A percentile compares a stretch with the other conserved stretches of the same genome.
These are phyloP conservation scores for Sciaenops ocellatus DNA, from an alignment of 2,797 vertebrate genomes.

Conservation along the genomic window DNA sequence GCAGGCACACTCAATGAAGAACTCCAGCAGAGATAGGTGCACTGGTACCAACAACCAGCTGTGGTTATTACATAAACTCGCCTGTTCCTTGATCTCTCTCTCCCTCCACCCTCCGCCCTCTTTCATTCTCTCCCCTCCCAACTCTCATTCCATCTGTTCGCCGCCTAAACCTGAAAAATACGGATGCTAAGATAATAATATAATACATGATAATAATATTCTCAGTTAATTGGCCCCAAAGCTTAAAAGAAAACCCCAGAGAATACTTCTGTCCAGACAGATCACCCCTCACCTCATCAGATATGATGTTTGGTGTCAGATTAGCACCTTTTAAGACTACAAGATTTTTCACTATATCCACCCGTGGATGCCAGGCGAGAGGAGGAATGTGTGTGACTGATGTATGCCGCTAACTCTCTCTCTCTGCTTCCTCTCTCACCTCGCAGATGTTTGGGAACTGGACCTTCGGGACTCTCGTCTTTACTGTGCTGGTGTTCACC, in stretches of 20 bases:
- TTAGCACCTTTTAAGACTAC: slow-evolving; percentile 2
- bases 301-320: slow-evolving; percentile 4
- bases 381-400: not conserved
- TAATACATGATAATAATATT: too few relatives aligned
- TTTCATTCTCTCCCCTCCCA: slow-evolving; percentile 19
- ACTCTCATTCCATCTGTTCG: slow-evolving; percentile 65
- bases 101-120: slow-evolving; percentile 21
- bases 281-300: slow-evolving; percentile 4
- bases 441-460: slow-evolving; percentile 97
- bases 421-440: slow-evolving; percentile 11
- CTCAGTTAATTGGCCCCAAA: slow-evolving; percentile 19
- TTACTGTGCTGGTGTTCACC: slow-evolving; percentile 97
- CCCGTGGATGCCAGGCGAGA: slow-evolving; percentile 10
- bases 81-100: slow-evolving; percentile 28
- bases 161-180: slow-evolving; percentile 46
- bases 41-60: slow-evolving; percentile 36
- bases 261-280: not conserved
- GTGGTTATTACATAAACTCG: slow-evolving; percentile 44
- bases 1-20: slow-evolving; percentile 2
- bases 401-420: slow-evolving; percentile 23
- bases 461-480: slow-evolving; percentile 98
- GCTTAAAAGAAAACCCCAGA: not conserved
- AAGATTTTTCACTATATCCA: slow-evolving; percentile 10
- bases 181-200: slow-evolving; percentile 25
- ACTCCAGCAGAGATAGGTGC: slow-evolving; percentile 12